Conservation (phyloP, 2,113 vertebrate species). For the Phyllostomus discolor region DNA sequence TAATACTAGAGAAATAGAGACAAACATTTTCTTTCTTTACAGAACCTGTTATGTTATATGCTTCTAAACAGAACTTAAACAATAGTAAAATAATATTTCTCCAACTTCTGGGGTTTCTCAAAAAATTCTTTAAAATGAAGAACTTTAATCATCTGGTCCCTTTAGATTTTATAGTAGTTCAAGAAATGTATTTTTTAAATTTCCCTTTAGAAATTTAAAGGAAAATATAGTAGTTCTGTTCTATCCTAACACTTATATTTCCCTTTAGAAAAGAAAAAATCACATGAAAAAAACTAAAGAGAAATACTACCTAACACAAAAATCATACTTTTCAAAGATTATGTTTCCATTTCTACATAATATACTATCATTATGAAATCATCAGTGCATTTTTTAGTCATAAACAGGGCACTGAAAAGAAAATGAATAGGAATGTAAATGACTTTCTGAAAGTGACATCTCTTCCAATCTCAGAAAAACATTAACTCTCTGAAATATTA, state of each 20-base stretch:
- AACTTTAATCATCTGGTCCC: slow-evolving; percentile 37
- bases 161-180: slow-evolving; percentile 37
- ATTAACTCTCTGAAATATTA: slow-evolving; percentile 58
- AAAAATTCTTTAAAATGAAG: slow-evolving; percentile 40
- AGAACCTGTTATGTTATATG: neutral
- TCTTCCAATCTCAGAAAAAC: slow-evolving; percentile 40
- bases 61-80: slow-evolving; percentile 14
- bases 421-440: slow-evolving; percentile 45
- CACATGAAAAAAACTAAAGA: slow-evolving; percentile 26
- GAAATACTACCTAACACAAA: slow-evolving; percentile 33
- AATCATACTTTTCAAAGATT: slow-evolving; percentile 45
- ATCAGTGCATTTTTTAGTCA: slow-evolving; percentile 30
- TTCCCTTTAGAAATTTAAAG: too few relatives aligned
- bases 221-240: neutral
- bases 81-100: slow-evolving; percentile 25
- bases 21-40: slow-evolving; percentile 25
- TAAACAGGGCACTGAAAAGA: slow-evolving; percentile 52
- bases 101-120: slow-evolving; percentile 20
- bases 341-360: slow-evolving; percentile 53
- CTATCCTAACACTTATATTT: slow-evolving; percentile 25
- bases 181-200: slow-evolving; percentile 21
- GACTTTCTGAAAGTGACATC: slow-evolving; percentile 48
- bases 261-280: slow-evolving; percentile 40
- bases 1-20: neutral
- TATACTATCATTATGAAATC: slow-evolving; percentile 43